Conservation (phyloP, 2,888 invertebrate genomes). For the Yponomeuta cagnagella region DNA sequence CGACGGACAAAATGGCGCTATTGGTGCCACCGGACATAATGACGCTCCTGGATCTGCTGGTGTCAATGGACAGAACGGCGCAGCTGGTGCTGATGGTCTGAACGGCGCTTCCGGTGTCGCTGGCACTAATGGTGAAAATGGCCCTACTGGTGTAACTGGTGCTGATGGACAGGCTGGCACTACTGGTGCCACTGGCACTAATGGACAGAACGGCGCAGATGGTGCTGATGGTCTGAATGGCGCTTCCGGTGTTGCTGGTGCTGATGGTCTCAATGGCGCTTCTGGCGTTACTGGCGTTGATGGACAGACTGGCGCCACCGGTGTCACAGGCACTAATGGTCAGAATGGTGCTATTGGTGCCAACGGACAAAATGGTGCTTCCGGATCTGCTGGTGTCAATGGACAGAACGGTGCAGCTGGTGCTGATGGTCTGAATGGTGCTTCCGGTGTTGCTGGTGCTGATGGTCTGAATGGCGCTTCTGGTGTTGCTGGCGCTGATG, state of each 20-base stretch:
- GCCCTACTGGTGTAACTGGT: neutral
- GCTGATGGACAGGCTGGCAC: neutral
- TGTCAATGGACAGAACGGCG: neutral
- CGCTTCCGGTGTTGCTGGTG: neutral
- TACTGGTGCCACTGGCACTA: neutral
- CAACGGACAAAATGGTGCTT: neutral
- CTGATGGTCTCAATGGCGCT: too few relatives aligned
- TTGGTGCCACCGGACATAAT: neutral
- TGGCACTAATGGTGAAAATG: neutral
- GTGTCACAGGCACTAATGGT: neutral
- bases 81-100: neutral
- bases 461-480: neutral
- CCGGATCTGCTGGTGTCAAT: neutral
- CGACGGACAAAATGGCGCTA: neutral
- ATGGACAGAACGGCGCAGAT: neutral
- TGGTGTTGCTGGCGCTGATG: neutral
- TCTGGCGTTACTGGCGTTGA: too few relatives aligned
- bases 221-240: too few relatives aligned
- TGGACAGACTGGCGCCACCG: neutral
- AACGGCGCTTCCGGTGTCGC: neutral
- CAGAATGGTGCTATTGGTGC: neutral
- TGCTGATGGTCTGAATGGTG: neutral
- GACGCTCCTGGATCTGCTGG: neutral
- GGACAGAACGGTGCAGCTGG: constrained; percentile 1
- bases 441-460: neutral